Evolutionary conservation across 2,113 vertebrate genomes (phyloP).

Genomic region (Antennarius striatus): DNA sequence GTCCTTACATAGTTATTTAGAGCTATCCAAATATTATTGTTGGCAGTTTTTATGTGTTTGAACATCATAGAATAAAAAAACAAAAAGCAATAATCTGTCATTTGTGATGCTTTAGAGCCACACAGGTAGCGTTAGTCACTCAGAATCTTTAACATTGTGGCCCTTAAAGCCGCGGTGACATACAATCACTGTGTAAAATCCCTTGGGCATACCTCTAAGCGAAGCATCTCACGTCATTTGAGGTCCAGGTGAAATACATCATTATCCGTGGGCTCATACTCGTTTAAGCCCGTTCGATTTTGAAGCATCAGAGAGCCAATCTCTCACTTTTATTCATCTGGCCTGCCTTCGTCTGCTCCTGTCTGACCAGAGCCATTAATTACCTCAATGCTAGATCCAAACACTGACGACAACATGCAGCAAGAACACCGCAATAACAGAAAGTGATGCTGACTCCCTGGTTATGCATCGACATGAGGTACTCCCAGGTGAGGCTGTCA

Average conservation of each 20-base stretch:
- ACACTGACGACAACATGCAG: slow-evolving; percentile 22
- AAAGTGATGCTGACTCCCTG: slow-evolving; percentile 57
- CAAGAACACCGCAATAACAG: slow-evolving; percentile 43
- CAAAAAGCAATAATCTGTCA: not conserved
- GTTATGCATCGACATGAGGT: slow-evolving; percentile 11
- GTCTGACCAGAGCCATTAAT: slow-evolving; percentile 57
- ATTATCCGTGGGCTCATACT: slow-evolving; percentile 64
- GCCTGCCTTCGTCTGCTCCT: slow-evolving; percentile 45
- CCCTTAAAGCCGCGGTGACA: slow-evolving; percentile 16
- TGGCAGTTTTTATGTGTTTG: not conserved
- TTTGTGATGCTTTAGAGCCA: not conserved
- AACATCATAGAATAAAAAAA: not conserved
- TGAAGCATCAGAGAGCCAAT: slow-evolving; percentile 43
- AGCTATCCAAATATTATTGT: too few species aligned
- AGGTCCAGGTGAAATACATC: slow-evolving; percentile 61
- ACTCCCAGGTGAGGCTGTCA: slow-evolving; percentile 48
- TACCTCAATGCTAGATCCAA: slow-evolving; percentile 53
- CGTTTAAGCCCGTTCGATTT: slow-evolving; percentile 66
- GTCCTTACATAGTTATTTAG: too few species aligned
- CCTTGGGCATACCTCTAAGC: slow-evolving; percentile 22
- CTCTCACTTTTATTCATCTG: slow-evolving; percentile 68
- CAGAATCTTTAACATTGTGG: slow-evolving; percentile 11
- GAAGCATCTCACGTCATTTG: slow-evolving; percentile 41
- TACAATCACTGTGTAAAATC: slow-evolving; percentile 1
- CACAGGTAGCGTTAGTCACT: slow-evolving; percentile 10